These are phyloP conservation scores for Anisognathus igniventris DNA, from an alignment of 2,797 vertebrate species.

Conservation along the genomic window DNA sequence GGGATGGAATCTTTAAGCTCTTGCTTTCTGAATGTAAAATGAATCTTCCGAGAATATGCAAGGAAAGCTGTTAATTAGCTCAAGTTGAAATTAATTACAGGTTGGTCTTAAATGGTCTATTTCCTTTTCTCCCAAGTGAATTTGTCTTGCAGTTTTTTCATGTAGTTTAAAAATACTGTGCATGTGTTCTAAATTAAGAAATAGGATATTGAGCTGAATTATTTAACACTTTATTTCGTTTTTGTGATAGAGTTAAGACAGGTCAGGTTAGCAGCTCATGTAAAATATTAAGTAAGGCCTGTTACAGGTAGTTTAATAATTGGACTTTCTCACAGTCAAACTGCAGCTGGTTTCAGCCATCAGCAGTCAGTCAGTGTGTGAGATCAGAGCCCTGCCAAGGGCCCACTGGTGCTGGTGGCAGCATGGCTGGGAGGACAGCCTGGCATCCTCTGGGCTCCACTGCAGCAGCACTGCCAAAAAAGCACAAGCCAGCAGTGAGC, in stretches of 20 bases:
- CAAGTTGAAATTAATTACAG: conserved; percentile 55
- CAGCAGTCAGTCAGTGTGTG: background rate
- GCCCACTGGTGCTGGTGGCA: background rate
- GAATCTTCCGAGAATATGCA: conserved; percentile 11
- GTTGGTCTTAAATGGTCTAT: conserved; percentile 27
- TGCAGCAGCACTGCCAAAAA: background rate
- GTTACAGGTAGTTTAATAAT: background rate
- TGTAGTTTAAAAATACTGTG: background rate
- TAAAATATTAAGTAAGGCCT: background rate
- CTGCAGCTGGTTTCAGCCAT: background rate
- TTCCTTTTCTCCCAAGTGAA: conserved; percentile 14
- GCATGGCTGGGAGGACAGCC: background rate
- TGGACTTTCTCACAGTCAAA: background rate
- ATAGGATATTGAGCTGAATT: background rate
- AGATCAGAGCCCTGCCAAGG: background rate
- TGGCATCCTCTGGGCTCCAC: background rate
- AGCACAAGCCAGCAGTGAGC: background rate
- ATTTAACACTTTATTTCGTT: background rate
- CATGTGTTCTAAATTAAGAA: conserved; percentile 1
- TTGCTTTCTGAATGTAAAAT: background rate
- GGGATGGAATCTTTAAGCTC: background rate
- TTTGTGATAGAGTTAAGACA: background rate
- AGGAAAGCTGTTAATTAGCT: conserved; percentile 46
- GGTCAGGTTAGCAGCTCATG: background rate
- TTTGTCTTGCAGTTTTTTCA: background rate